Evolutionary conservation across 2,797 vertebrate species (phyloP).

Genomic region (Phoebastria nigripes): DNA sequence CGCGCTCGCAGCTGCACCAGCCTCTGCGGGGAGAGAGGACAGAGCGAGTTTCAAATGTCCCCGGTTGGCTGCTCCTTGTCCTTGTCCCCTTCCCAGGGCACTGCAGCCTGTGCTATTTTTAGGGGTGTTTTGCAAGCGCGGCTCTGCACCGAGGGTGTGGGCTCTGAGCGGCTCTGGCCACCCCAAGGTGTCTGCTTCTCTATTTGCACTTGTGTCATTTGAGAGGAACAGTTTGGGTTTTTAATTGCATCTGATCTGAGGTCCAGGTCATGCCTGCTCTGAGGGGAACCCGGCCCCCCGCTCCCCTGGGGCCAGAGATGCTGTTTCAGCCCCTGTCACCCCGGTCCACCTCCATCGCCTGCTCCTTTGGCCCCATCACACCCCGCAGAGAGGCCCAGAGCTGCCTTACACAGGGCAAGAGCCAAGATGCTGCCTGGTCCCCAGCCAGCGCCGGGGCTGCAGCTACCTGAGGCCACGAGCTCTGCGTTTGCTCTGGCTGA

Average conservation of each 20-base stretch:
- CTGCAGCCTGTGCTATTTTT: neutral
- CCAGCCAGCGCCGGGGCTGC: neutral
- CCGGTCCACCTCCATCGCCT: rapidly evolving
- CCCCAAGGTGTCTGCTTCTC: neutral
- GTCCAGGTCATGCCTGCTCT: neutral
- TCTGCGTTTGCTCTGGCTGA: neutral
- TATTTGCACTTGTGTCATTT: neutral
- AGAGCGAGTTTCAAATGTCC: neutral
- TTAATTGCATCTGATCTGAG: neutral
- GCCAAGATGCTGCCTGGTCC: neutral
- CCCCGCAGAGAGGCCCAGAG: neutral
- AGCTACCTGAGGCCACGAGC: neutral
- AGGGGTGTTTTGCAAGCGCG: neutral
- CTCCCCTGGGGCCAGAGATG: neutral
- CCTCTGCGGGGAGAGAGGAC: neutral
- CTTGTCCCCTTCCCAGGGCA: rapidly evolving
- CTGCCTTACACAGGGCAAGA: rapidly evolving
- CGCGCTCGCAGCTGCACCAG: neutral
- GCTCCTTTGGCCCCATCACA: neutral
- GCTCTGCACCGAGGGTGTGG: neutral
- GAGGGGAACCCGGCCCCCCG: rapidly evolving
- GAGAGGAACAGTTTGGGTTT: neutral
- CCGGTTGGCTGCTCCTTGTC: neutral
- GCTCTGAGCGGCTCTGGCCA: neutral
- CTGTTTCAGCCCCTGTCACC: neutral